Conservation (phyloP, 2,797 vertebrate genomes). For the Sebastes miniatus region DNA sequence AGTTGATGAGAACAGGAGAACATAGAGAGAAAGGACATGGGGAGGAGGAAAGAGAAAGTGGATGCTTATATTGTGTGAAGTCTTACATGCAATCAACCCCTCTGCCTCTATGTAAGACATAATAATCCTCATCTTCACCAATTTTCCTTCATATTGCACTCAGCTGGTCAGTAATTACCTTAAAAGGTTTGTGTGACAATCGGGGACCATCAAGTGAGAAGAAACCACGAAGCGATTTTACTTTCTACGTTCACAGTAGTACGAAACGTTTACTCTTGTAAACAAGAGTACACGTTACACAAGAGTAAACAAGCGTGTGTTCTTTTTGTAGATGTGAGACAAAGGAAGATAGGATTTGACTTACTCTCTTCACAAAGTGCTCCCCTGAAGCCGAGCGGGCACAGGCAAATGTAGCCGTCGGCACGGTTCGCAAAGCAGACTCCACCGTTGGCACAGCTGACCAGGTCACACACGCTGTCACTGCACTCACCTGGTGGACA, state of each 20-base stretch:
- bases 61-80: not conserved
- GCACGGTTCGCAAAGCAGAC: conserved; percentile 86
- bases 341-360: conserved; percentile 41
- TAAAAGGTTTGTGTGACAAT: conserved; percentile 37
- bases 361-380: conserved; percentile 92
- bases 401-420: conserved; percentile 92
- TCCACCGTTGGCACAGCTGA: conserved; percentile 88
- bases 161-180: conserved; percentile 36
- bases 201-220: not conserved
- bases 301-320: not conserved
- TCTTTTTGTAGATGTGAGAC: not conserved
- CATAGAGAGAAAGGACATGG: not conserved
- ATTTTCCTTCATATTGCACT: conserved; percentile 21
- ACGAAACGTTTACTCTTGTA: not conserved
- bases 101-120: conserved; percentile 5
- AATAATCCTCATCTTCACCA: conserved; percentile 25
- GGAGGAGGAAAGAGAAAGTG: not conserved
- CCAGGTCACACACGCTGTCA: conserved; percentile 87
- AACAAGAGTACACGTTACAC: not conserved
- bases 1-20: not conserved
- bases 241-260: not conserved
- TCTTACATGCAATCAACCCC: conserved; percentile 24
- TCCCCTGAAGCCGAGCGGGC: conserved; percentile 92
- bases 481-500: conserved; percentile 91
- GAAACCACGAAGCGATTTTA: not conserved